Evolutionary conservation across 2,113 vertebrate species (phyloP).

Genomic region (Todiramphus chloris): DNA sequence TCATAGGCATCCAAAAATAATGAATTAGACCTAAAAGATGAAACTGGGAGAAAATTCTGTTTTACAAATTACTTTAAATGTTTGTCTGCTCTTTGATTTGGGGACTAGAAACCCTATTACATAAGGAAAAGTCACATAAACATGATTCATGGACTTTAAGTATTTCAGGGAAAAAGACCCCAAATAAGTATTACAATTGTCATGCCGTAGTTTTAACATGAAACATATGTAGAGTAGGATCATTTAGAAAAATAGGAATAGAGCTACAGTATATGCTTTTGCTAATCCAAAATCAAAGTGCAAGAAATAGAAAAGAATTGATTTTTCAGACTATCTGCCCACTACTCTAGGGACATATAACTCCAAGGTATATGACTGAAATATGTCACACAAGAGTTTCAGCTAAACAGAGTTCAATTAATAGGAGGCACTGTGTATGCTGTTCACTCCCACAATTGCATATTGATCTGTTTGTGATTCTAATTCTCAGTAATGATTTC

Average conservation of each 20-base stretch:
- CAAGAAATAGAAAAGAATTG: neutral
- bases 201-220: neutral
- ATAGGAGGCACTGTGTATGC: neutral
- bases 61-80: neutral
- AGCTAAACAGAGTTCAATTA: neutral
- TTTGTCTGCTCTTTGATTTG: neutral
- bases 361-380: rapidly evolving
- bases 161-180: neutral
- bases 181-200: neutral
- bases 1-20: neutral
- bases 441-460: neutral
- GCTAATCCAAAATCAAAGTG: neutral
- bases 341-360: rapidly evolving
- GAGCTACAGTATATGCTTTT: neutral
- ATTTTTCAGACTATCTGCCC: neutral
- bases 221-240: neutral
- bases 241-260: neutral
- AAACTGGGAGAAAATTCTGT: neutral
- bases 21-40: neutral
- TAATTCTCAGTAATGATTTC: neutral
- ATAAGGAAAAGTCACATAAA: neutral
- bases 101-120: neutral
- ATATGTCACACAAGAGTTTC: neutral
- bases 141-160: neutral
- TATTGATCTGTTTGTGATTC: constrained; percentile 8